Evolutionary conservation across 1,140 invertebrate species (phyloP).

Genomic region (Druon quercuslanigerum): DNA sequence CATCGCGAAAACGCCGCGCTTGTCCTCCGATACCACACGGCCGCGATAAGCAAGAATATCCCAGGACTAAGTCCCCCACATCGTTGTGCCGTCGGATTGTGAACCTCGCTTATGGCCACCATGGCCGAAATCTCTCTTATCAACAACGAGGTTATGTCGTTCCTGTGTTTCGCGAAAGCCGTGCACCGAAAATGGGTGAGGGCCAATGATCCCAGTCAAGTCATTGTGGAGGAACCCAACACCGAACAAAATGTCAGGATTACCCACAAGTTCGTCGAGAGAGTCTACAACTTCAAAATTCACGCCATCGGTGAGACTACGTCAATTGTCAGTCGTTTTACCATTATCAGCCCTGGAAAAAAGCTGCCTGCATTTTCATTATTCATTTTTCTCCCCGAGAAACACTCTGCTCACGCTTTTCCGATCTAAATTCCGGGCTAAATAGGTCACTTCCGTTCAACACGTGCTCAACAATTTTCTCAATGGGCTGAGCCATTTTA

Average conservation of each 20-base stretch:
- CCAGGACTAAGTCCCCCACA: neutral
- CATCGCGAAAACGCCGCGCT: neutral
- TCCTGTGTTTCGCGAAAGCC: conserved; percentile 4
- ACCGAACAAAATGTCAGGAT: conserved; percentile 2
- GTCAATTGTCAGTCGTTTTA: neutral
- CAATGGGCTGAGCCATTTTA: no score
- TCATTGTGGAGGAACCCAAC: conserved; percentile 1
- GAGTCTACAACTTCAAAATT: neutral
- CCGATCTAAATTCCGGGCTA: no score
- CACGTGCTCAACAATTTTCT: no score
- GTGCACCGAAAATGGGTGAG: conserved; percentile 17
- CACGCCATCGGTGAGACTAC: neutral
- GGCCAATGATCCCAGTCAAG: conserved; percentile 18
- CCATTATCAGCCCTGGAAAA: neutral
- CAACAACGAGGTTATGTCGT: conserved; percentile 18
- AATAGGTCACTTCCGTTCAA: no score
- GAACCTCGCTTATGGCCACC: conserved; percentile 25
- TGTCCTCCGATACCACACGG: neutral
- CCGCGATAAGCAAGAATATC: neutral
- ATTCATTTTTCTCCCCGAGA: neutral
- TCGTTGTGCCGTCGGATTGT: neutral
- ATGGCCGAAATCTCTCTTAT: conserved; percentile 15
- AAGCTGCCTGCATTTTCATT: neutral
- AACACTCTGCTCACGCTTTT: neutral
- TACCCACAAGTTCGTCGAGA: conserved; percentile 1